Percentiles rank a stretch among this genome's conserved stretches.
These are phyloP conservation scores for Smittia sp. DNA, from an alignment of 2,888 invertebrate species.

Conservation along the genomic window DNA sequence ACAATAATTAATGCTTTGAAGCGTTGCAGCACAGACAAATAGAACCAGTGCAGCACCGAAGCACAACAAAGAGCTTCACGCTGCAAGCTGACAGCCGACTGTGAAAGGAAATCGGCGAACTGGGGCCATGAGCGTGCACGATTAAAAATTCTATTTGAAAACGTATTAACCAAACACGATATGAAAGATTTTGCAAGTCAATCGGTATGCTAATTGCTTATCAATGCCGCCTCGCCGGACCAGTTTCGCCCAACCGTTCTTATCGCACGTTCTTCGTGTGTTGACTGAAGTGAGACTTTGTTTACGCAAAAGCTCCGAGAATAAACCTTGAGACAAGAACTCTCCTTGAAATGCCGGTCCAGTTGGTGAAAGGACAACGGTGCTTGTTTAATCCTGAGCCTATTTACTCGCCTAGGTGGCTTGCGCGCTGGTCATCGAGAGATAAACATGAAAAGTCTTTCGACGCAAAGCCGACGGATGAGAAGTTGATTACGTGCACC, in stretches of 20 bases:
- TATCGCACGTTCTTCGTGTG: background rate
- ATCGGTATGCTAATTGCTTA: conserved; percentile 31
- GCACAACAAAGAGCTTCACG: background rate
- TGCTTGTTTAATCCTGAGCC: no score
- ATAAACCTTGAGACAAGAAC: background rate
- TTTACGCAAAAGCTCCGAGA: background rate
- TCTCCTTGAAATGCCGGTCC: no score
- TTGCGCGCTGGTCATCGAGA: no score
- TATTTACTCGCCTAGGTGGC: no score
- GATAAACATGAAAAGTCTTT: no score
- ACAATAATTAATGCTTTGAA: conserved; percentile 36
- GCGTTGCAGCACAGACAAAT: background rate
- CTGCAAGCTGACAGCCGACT: background rate
- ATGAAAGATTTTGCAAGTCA: background rate
- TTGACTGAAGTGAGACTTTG: no score
- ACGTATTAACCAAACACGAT: background rate
- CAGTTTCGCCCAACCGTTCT: no score
- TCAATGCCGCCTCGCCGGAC: conserved; percentile 19
- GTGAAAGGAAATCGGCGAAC: background rate
- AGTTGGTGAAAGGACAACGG: background rate
- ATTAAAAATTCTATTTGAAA: no score
- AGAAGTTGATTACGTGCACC: no score
- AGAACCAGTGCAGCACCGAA: background rate
- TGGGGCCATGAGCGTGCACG: no score
- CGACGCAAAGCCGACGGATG: no score